Base-by-base conservation (phyloP, 2,113 vertebrate species). In the Aphyosemion australe region DNA sequence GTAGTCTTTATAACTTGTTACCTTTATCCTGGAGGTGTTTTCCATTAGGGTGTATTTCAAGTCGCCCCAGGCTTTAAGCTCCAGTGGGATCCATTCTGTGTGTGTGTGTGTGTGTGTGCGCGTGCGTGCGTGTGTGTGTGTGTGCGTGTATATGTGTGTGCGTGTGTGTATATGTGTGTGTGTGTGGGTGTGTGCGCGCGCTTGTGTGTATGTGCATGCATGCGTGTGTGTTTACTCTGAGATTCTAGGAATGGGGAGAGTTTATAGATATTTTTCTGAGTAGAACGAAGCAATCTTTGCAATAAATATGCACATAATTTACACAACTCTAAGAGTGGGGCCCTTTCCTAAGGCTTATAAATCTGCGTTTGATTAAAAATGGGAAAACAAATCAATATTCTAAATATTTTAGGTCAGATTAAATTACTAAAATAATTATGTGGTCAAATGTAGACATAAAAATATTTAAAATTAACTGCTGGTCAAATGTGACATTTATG, bases 1-100 rank as follows among this genome's bases (percentile, higher is more conserved):
- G 67, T 63, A 46, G 47, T 79, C 67, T 78, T 78, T 84, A 76
- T 57, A 66, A 78, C 11, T 69, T 61, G 78, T 79, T 80, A 65
- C 62, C 20, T 65, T 84, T 64, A 79, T 76, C 72, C 79, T 45
- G 12, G 15, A 77, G 79, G 59, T 54, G 34, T 54, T 72, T 83
- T 79, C 68, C 60, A 37, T 37, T 65, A 72, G 58, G 66, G 61
- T 72, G 37, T 76, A 65, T 82, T 53, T 63, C 57, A 69, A 20
- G 72, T 72, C 67, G 84, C 85, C 76, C 42, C 39, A 32, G 79
- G 84, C 82, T 20, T 73, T 61, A 18, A 74, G 47, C 42, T 70
- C 69, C 56, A 46, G 53, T 37, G 72, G 76, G 77, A 74, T 74
- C 41, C 8, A 10, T 32, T 75, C 45, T 73, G 26, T 1, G 26